Percentiles rank a stretch among this genome's conserved stretches.
These are phyloP conservation scores for Bellardia pandia DNA, from an alignment of 2,888 invertebrate species.

Conservation along the genomic window DNA sequence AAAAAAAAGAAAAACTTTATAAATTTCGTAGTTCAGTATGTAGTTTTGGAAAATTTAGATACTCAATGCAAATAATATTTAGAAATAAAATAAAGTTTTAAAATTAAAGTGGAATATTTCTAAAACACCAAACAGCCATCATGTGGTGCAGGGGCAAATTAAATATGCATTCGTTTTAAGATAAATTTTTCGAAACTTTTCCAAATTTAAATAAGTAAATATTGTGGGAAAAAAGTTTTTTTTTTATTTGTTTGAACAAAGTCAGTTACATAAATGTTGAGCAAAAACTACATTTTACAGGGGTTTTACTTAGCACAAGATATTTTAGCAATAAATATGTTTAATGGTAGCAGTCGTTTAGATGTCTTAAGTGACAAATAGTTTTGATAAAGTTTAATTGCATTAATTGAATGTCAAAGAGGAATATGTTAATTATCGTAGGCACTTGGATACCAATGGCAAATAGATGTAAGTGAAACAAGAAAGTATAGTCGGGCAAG, in stretches of 20 bases:
- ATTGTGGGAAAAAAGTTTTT: not conserved
- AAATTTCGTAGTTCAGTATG: constrained; percentile 27
- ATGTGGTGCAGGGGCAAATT: constrained; percentile 36
- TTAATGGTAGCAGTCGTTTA: too few species aligned
- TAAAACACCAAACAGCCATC: constrained; percentile 47
- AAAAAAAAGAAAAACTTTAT: constrained; percentile 33
- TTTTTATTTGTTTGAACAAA: not conserved
- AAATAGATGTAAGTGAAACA: too few species aligned
- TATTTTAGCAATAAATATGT: too few species aligned
- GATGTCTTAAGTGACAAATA: too few species aligned
- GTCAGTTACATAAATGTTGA: not conserved
- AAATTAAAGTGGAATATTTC: constrained; percentile 53
- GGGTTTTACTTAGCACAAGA: not conserved
- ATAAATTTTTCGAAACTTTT: constrained; percentile 44
- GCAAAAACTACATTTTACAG: not conserved
- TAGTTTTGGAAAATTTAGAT: constrained; percentile 48
- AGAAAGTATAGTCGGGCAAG: too few species aligned
- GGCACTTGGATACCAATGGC: too few species aligned
- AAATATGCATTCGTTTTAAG: constrained; percentile 39
- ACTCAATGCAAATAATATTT: constrained; percentile 61
- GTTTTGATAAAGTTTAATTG: too few species aligned
- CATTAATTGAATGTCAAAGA: too few species aligned
- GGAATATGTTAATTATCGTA: too few species aligned
- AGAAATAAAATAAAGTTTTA: constrained; percentile 45
- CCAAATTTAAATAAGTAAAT: constrained; percentile 48